Evolutionary conservation across 2,113 vertebrate genomes (phyloP), one percentile per base, ranked within the genome.

Genomic region (Maccullochella peelii): DNA sequence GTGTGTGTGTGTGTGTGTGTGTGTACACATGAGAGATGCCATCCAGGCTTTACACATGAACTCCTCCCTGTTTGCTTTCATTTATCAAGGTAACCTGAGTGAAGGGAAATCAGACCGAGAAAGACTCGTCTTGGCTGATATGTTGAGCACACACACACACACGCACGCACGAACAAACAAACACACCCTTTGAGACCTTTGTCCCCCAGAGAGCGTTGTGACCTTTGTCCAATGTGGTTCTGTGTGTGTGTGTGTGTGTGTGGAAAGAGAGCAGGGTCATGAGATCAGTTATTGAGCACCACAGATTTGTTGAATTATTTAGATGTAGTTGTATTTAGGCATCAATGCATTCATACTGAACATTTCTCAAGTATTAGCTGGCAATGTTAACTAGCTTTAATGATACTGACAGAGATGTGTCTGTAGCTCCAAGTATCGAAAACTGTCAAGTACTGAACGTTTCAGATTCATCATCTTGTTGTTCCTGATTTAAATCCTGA

Each of bases 151-250:
- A 79, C 80, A 65, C 73, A 76, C 77, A 89, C 49, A 74, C 78
- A 71, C 84, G 83, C 73, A 86, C 71, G 88, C 86, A 90, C 88
- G 8, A 62, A 71, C 62, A 67, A 81, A 80, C 81, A 83, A 15
- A 78, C 79, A 91, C 91, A 86, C 91, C 85, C 81, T 83, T 20
- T 71, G 25, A 72, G 90, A 92, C 87, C 89, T 93, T 88, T 84
- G 86, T 84, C 86, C 77, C 55, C 8, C 15, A 73, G 49, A 63
- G 69, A 76, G 79, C 16, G 1, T 61, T 61, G 61, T 73, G 80
- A 92, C 83, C 86, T 90, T 90, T 92, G 88, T 76, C 66, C 70
- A 1, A 12, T 36, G 82, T 78, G 58, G 36, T 20, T 27, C 0
- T 30, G 15, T 67, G 21, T 72, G 61, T 71, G 42, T n/a, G n/a